Evolutionary conservation across 2,113 vertebrate genomes (phyloP), one percentile per base, ranked within the genome.

Genomic region (Tenebrosternarchus preto): DNA sequence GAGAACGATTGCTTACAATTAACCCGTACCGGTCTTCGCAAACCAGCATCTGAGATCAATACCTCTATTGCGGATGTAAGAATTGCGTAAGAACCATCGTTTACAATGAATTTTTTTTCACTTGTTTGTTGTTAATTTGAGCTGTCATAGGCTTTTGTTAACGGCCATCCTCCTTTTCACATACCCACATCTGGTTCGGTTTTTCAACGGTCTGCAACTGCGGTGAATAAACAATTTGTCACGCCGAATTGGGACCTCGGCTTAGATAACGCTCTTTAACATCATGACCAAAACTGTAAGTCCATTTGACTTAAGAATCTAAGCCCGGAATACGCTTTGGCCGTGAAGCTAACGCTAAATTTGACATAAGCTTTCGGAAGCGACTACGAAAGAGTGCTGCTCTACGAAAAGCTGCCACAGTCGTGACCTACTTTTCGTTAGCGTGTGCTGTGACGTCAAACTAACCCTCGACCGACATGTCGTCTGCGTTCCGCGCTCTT

Each of bases 101-200:
- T 78, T 70, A 86, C 88, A 83, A 69, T 86, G 80, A 68, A 80
- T 57, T 16, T 8, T 60, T 80, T 77, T 80, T 85, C 59, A 20
- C 82, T 60, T 76, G 55, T 24, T 33, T 46, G 12, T 9, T 88
- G 88, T 63, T 79, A 39, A 29, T 59, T 3, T 56, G 15, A 43
- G 56, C 76, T 24, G 71, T 78, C 57, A 56, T 56, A 27, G 29
- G 16, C 29, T 50, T 60, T 64, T 72, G 55, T 36, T 57, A 74
- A 68, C 76, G 71, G 60, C 64, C 56, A 76, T 39, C 19, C 8
- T 71, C 82, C 80, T 80, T 77, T 81, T 79, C 83, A 85, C 73
- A 85, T 68, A 66, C 77, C 79, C 77, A 90, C 93, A 92, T 91
- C 89, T 93, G 91, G 86, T 86, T 82, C 81, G 9, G 11, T 86